Evolutionary conservation across 1,140 invertebrate species (phyloP).

Genomic region (Helicoverpa zea): DNA sequence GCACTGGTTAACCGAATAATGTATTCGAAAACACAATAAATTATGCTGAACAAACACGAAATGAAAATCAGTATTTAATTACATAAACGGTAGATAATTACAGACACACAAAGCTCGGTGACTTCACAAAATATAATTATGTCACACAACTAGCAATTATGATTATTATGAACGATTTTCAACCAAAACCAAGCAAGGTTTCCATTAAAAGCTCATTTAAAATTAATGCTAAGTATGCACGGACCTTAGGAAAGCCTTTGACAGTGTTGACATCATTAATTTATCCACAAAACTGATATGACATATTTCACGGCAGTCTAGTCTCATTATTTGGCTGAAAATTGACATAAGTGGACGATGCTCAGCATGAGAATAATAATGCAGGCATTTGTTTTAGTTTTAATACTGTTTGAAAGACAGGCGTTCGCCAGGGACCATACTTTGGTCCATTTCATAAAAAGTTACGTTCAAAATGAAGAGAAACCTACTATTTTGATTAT

Average conservation of each 20-base stretch:
- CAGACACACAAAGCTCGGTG: background rate
- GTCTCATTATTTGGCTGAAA: background rate
- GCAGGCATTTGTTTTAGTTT: background rate
- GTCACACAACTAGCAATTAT: background rate
- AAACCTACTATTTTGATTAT: constrained; percentile 64
- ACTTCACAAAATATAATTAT: background rate
- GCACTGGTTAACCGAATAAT: too few species aligned
- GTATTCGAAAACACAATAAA: too few species aligned
- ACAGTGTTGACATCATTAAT: constrained; percentile 12
- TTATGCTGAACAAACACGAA: background rate
- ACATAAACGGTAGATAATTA: background rate
- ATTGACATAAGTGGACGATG: background rate
- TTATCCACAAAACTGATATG: background rate
- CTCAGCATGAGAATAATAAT: background rate
- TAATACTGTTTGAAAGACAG: background rate
- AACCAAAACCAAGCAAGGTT: background rate
- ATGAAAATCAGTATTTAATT: constrained; percentile 1
- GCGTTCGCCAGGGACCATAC: background rate
- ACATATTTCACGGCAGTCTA: background rate
- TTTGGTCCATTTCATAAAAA: constrained; percentile 62
- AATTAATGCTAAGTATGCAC: background rate
- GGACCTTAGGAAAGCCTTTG: constrained; percentile 1
- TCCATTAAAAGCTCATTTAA: background rate
- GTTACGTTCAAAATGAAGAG: constrained; percentile 67
- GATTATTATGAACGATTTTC: constrained; percentile 12